Base-by-base conservation (phyloP, 2,797 vertebrate species). In the Etheostoma perlongum region DNA sequence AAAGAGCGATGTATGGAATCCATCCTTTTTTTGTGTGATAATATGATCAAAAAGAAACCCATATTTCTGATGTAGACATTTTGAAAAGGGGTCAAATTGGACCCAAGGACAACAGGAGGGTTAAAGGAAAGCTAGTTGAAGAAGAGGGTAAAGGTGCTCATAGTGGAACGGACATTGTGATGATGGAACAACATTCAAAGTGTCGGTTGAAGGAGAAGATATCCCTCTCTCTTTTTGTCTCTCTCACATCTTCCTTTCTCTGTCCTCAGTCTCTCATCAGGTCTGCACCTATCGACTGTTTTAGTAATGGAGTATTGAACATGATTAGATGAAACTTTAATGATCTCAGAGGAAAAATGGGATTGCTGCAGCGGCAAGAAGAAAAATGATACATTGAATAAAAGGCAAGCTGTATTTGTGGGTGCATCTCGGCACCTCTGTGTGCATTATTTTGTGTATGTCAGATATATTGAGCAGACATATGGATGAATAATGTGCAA, bases 281-380 rank as follows among this genome's bases (percentile, higher is more conserved):
- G 12, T 44, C 63, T 65, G 64, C 25, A 33, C 48, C 19, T 74
- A 67, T 79, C 15, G 65, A 60, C 55, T 18, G 4, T 23, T 40
- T 61, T 5, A 27, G 70, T 76, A 59, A 76, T 66, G 30, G 61
- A 74, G 8, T 44, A 59, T 51, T 55, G n/a, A 67, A 46, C 23
- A 78, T 78, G 49, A 76, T 65, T n/a, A 13, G 46, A 72, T 74
- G 18, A 57, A 74, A 40, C 60, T 74, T 57, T 46, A 61, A 58
- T 74, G 68, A 60, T 53, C 58, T 14, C 16, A 3, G 36, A 69
- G 36, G 21, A 49, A 6, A 53, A 40, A 72, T 44, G 23, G 68
- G 19, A 30, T 25, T 53, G 53, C 13, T 57, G 21, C 5, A 6
- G 27, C 14, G 5, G 49, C 44, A 19, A 51, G 33, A 51, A 49